Base-by-base conservation (phyloP, 2,797 vertebrate species). In the Chaunax sp. region DNA sequence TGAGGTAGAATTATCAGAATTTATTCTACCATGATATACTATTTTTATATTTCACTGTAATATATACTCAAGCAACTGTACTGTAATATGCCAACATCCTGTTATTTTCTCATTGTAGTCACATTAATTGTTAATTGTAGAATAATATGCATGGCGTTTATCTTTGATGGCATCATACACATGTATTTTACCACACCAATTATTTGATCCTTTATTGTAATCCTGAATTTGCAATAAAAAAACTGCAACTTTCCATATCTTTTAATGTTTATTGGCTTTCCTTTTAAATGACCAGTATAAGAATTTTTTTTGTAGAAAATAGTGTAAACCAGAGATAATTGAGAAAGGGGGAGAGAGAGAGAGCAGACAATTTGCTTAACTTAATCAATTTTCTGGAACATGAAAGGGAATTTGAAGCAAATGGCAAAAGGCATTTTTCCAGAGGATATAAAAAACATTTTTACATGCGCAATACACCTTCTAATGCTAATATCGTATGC, bases 21-120 rank as follows among this genome's bases (percentile, higher is more conserved):
- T 72, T 77, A 54, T 82, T 90, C 72, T 83, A 83, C 61, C 59
- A 59, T 64, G 35, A 90, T 82, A 78, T 71, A 88, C 77, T 88
- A 91, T 93, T 91, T 89, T 91, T 90, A 82, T 92, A 91, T 76
- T 71, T 75, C n/a, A 52, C 83, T 91, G 82, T 88, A 86, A 85
- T 79, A 80, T 64, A 73, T 60, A 55, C 19, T 46, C 55, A 12
- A 63, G 81, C 49, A 78, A 26, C 59, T 86, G 67, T 86, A 87
- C 82, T 89, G 83, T 89, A 87, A 80, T 66, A 80, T 85, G 60
- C 77, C 77, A 79, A 85, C 88, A 80, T 69, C 30, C 58, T 40
- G 58, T 80, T 86, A 81, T 68, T 85, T 90, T 88, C 51, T 83
- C 68, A 64, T 75, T 74, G 77, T 84, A 83, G 23, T 80, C 69